A percentile compares a stretch with the other conserved stretches of the same genome.
These are phyloP conservation scores for Pseudeuparius sepicola DNA, from an alignment of 2,888 invertebrate genomes.

Conservation along the genomic window DNA sequence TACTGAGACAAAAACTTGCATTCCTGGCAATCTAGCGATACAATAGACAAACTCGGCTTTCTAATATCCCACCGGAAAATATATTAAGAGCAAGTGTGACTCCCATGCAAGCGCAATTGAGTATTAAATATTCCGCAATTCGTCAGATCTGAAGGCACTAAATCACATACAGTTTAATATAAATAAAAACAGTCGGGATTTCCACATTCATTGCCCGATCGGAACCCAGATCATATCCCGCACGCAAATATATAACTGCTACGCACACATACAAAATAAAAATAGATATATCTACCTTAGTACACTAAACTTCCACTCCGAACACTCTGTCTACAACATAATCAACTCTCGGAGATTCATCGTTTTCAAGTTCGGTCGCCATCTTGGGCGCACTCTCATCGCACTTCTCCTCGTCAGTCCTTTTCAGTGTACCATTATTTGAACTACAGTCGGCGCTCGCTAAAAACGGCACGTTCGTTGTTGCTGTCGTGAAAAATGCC, in stretches of 20 bases:
- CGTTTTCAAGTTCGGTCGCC: constrained; percentile 32
- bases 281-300: too few relatives aligned
- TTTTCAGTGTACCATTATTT: constrained; percentile 22
- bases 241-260: too few relatives aligned
- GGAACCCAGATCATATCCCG: too few relatives aligned
- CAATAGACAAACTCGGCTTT: too few relatives aligned
- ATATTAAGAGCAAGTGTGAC: too few relatives aligned
- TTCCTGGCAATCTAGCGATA: too few relatives aligned
- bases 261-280: too few relatives aligned
- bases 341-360: constrained; percentile 52
- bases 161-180: constrained; percentile 34
- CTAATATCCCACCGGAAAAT: too few relatives aligned
- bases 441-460: constrained; percentile 42
- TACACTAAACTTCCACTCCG: constrained; percentile 67
- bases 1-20: too few relatives aligned
- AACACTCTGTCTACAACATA: constrained; percentile 75
- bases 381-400: constrained; percentile 40
- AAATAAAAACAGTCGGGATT: too few relatives aligned
- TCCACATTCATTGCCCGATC: too few relatives aligned
- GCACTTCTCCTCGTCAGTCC: constrained; percentile 27
- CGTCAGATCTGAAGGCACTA: constrained; percentile 37
- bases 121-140: constrained; percentile 15
- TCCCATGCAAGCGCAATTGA: too few relatives aligned
- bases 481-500: constrained; percentile 86
- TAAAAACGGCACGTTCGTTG: constrained; percentile 63